These are phyloP conservation scores for Nyctibius bracteatus DNA, from an alignment of 2,113 vertebrate species.

Conservation along the genomic window DNA sequence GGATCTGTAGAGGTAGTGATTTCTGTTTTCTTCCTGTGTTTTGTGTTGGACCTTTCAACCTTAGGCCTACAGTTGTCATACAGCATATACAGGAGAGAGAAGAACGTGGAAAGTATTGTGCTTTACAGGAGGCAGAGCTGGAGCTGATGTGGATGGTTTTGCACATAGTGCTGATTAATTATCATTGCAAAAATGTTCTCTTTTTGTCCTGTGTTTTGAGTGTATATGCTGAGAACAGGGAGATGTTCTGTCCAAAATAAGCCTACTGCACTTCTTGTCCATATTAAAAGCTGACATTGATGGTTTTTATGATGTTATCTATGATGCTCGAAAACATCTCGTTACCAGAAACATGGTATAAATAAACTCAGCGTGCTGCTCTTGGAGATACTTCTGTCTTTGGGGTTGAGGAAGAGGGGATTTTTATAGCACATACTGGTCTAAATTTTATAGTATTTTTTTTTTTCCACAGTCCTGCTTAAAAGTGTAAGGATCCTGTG, in stretches of 20 bases:
- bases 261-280: neutral
- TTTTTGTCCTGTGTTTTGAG: neutral
- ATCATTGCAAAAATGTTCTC: neutral
- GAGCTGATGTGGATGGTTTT: neutral
- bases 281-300: neutral
- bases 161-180: neutral
- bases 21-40: neutral
- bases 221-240: neutral
- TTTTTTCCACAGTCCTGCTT: neutral
- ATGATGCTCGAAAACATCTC: neutral
- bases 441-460: neutral
- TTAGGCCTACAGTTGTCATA: neutral
- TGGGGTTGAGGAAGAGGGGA: neutral
- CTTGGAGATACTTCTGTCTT: neutral
- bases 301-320: neutral
- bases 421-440: neutral
- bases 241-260: neutral
- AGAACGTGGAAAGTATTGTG: neutral
- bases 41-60: neutral
- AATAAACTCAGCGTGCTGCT: neutral
- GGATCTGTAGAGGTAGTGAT: neutral
- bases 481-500: neutral
- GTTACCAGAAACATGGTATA: neutral
- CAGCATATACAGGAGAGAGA: neutral
- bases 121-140: neutral